phyloP scores from a whole-genome alignment of 2,797 vertebrate species.

The Fratercula arctica region DNA sequence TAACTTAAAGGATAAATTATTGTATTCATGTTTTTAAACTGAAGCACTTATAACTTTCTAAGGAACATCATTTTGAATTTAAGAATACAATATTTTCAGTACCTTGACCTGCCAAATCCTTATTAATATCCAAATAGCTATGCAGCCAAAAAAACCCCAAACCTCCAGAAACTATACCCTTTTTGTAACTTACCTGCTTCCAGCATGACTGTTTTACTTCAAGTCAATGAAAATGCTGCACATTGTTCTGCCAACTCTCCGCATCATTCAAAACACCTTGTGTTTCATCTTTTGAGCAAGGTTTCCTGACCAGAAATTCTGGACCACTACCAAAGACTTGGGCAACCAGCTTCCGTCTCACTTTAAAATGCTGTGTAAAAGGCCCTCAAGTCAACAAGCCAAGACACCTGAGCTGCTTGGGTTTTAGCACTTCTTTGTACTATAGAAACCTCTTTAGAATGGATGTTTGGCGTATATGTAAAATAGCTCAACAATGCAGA shows the following conservation, averaged over 20 bases:
- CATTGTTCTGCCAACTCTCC: not conserved
- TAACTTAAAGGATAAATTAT: conserved; percentile 73
- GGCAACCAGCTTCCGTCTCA: not conserved
- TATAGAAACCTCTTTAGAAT: conserved; percentile 35
- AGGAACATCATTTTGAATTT: conserved; percentile 58
- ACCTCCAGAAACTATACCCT: not conserved
- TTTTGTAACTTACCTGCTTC: conserved; percentile 15
- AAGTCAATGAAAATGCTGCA: conserved; percentile 2
- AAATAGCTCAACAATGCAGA: conserved; percentile 32
- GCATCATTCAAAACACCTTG: not conserved
- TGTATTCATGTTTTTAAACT: conserved; percentile 64
- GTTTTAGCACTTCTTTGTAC: conserved; percentile 46
- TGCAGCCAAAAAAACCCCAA: not conserved
- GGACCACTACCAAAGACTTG: conserved; percentile 41
- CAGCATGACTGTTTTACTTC: conserved; percentile 7
- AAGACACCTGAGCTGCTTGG: conserved; percentile 10
- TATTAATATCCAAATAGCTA: conserved; percentile 35
- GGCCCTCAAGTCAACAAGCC: not conserved
- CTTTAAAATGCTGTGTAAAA: conserved; percentile 31
- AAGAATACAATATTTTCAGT: conserved; percentile 67
- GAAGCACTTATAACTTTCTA: conserved; percentile 64
- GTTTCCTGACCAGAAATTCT: conserved; percentile 8
- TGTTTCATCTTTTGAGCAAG: not conserved
- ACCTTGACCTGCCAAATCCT: conserved; percentile 56
- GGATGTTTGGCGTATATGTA: conserved; percentile 42